A percentile compares a stretch with the other conserved stretches of the same genome.
Evolutionary conservation across 2,113 vertebrate genomes (phyloP).

Genomic region (Mastomys coucha): DNA sequence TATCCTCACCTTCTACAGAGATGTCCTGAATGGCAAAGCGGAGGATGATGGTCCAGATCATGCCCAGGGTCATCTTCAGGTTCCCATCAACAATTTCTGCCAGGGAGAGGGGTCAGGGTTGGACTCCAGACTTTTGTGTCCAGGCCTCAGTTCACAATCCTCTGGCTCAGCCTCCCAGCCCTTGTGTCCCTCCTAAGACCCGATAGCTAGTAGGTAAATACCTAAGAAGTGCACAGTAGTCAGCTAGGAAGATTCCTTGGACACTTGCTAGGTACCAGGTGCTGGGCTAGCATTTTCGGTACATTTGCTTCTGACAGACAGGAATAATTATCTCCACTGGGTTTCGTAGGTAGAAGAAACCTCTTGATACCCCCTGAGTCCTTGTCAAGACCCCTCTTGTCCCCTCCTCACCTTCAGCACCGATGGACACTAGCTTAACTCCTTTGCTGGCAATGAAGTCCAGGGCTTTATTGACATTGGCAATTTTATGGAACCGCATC

Average conservation of each 20-base stretch:
- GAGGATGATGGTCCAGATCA: conserved; percentile 98
- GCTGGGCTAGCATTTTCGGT: neutral
- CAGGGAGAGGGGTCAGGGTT: neutral
- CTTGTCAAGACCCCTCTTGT: neutral
- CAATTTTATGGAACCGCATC: conserved; percentile 97
- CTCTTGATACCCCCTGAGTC: fast-evolving
- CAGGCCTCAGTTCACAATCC: neutral
- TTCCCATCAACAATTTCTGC: conserved; percentile 96
- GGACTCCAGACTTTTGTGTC: neutral
- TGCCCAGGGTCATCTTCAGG: conserved; percentile 95
- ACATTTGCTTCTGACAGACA: neutral
- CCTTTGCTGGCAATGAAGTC: conserved; percentile 96
- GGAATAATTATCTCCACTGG: neutral
- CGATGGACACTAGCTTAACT: conserved; percentile 87
- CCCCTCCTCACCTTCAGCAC: conserved; percentile 82
- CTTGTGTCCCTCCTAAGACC: neutral
- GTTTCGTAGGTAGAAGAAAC: neutral
- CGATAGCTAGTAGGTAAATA: neutral
- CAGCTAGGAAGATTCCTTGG: neutral
- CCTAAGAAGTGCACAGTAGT: neutral
- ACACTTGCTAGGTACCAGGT: neutral
- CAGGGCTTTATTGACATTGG: conserved; percentile 96
- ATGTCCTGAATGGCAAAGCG: conserved; percentile 97
- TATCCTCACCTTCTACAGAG: conserved; percentile 92
- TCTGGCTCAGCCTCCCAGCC: neutral